Base-by-base conservation (phyloP, 2,888 invertebrate genomes). In the Fragum sueziense region DNA sequence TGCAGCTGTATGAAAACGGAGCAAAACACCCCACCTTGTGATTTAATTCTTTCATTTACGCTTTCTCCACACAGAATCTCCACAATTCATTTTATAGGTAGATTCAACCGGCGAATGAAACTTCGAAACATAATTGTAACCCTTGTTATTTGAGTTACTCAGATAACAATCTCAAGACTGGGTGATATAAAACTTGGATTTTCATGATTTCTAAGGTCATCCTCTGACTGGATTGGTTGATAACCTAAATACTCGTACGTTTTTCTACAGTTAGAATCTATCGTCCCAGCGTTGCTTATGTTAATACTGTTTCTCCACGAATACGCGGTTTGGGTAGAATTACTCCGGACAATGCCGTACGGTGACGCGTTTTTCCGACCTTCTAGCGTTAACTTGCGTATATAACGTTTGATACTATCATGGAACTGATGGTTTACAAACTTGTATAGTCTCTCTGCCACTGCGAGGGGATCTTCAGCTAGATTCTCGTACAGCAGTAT, bases 251-350 rank as follows among this genome's bases (percentile, higher is more conserved):
- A 74, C 17, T 70, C 29, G 27, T 84, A 84, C 1, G 80, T 70
- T 9, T 22, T 54, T 14, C 52, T 52, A 59, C 84, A 84, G 34
- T 76, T 70, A 9, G 41, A 33, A 62, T 84, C 84, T 25, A 84
- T 80, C 20, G 59, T 72, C 29, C 68, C 31, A 25, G 70, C 57
- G 22, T 79, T 22, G 0, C 59, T n/a, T 14, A 74, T 70, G 20
- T 57, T 51, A 1, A 84, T 73, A 14, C 51, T 47, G 47, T 84
- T 74, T 27, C 84, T 34, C 84, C 84, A 84, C 0, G 52, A 34
- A 29, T 76, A 79, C 3, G 84, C 84, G 7, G 84, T 70, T 65
- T 67, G 62, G 3, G 84, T 80, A 1, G 84, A 84, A 69, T 84
- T 84, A 20, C 51, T 34, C 7, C 76, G 65, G 11, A 79, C 20